A percentile compares a stretch with the other conserved stretches of the same genome.
These are phyloP conservation scores for Schlechtendalia chinensis DNA, from an alignment of 1,140 invertebrate genomes.

Conservation along the genomic window DNA sequence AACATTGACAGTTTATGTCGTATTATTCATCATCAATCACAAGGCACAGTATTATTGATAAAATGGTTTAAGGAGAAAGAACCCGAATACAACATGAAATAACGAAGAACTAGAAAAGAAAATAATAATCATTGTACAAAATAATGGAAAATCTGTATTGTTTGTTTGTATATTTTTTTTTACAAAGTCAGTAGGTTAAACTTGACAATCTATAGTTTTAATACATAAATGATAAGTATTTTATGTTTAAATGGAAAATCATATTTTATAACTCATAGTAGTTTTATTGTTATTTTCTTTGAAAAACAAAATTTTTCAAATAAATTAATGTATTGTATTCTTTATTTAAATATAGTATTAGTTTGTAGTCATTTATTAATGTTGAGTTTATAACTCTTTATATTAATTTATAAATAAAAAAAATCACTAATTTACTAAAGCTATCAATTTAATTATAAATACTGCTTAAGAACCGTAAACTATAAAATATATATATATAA, in stretches of 20 bases:
- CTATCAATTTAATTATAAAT: background rate
- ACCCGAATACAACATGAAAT: background rate
- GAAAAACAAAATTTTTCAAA: background rate
- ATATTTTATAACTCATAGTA: constrained; percentile 15
- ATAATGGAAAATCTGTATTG: background rate
- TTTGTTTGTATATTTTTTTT: constrained; percentile 4
- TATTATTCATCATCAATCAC: constrained; percentile 30
- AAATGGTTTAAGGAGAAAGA: background rate
- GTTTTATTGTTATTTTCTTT: constrained; percentile 3
- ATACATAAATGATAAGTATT: constrained; percentile 13
- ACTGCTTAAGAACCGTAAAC: too few species aligned
- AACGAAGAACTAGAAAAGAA: background rate
- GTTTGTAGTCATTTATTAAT: background rate
- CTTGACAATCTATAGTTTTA: constrained; percentile 46
- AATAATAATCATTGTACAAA: constrained; percentile 1
- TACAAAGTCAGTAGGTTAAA: constrained; percentile 29
- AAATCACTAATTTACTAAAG: background rate
- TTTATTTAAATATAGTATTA: background rate
- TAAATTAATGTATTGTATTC: background rate
- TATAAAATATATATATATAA: too few species aligned
- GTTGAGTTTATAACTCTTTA: background rate
- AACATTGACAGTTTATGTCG: constrained; percentile 3
- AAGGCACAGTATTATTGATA: constrained; percentile 13
- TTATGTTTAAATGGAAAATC: constrained; percentile 8
- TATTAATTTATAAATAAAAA: background rate